A percentile compares a stretch with the other conserved stretches of the same genome.
Conservation (phyloP, 2,888 invertebrate genomes). For the Synanthedon vespiformis region DNA sequence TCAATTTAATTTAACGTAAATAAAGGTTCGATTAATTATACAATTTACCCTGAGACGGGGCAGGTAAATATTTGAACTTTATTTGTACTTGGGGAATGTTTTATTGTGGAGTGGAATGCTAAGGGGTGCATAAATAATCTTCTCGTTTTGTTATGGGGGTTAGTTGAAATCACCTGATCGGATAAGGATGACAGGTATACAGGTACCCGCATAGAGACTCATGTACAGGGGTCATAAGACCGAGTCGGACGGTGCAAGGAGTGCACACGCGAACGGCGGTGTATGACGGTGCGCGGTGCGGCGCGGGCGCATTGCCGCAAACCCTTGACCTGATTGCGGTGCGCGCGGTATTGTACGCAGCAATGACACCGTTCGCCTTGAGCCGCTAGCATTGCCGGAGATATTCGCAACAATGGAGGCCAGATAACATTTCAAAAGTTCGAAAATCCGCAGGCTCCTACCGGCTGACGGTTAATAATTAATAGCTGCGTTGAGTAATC, state of each 20-base stretch:
- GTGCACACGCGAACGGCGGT: conserved; percentile 12
- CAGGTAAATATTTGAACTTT: conserved; percentile 51
- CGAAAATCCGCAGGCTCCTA: conserved; percentile 60
- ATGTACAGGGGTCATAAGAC: conserved; percentile 12
- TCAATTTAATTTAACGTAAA: conserved; percentile 19
- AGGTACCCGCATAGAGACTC: conserved; percentile 37
- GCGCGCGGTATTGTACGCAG: conserved; percentile 59
- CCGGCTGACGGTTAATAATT: conserved; percentile 46
- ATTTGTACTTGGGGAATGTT: conserved; percentile 35
- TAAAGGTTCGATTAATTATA: conserved; percentile 11
- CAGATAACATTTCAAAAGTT: conserved; percentile 70
- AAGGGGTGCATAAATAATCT: conserved; percentile 49
- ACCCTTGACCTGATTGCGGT: conserved; percentile 66
- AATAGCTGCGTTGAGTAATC: conserved; percentile 51
- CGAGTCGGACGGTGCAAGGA: conserved; percentile 2
- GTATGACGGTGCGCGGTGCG: conserved; percentile 16
- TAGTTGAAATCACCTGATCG: conserved; percentile 47
- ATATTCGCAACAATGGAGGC: conserved; percentile 71
- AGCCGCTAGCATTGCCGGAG: conserved; percentile 68
- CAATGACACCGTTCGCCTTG: conserved; percentile 70
- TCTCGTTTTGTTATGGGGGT: conserved; percentile 22
- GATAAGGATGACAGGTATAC: conserved; percentile 22
- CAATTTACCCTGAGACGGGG: conserved; percentile 23
- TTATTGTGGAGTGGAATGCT: conserved; percentile 26
- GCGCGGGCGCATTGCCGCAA: conserved; percentile 24